Conservation (phyloP, 2,888 invertebrate species). For the Melinaea menophilus region DNA sequence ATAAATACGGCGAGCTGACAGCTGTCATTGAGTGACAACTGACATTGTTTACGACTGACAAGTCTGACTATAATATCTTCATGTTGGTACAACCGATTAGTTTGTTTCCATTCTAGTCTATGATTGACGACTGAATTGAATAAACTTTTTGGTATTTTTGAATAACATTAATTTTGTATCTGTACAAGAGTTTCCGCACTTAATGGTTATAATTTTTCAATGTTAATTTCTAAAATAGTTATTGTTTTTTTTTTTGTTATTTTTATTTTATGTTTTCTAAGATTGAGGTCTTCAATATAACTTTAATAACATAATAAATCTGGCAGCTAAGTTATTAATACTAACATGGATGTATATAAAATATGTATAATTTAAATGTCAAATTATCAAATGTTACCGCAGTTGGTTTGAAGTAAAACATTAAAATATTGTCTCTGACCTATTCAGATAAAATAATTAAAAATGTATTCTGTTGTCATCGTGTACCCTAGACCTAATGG, state of each 20-base stretch:
- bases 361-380: neutral
- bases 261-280: too few relatives aligned
- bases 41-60: too few relatives aligned
- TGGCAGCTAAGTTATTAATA: neutral
- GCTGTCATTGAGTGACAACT: too few relatives aligned
- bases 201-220: conserved; percentile 9
- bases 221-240: too few relatives aligned
- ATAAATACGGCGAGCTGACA: too few relatives aligned
- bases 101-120: conserved; percentile 57
- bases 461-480: neutral
- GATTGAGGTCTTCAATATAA: neutral
- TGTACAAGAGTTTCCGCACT: conserved; percentile 66
- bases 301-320: neutral
- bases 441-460: too few relatives aligned
- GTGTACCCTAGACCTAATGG: conserved; percentile 8
- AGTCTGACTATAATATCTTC: conserved; percentile 9
- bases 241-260: too few relatives aligned
- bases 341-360: neutral
- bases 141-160: conserved; percentile 40
- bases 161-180: conserved; percentile 55
- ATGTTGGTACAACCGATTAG: conserved; percentile 30
- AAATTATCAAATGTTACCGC: conserved; percentile 23
- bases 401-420: conserved; percentile 31
- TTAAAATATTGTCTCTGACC: neutral
- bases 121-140: conserved; percentile 49